A percentile compares a stretch with the other conserved stretches of the same genome.
Evolutionary conservation across 2,888 invertebrate species (phyloP).

Genomic region (Drosophila nr. perissopoda): DNA sequence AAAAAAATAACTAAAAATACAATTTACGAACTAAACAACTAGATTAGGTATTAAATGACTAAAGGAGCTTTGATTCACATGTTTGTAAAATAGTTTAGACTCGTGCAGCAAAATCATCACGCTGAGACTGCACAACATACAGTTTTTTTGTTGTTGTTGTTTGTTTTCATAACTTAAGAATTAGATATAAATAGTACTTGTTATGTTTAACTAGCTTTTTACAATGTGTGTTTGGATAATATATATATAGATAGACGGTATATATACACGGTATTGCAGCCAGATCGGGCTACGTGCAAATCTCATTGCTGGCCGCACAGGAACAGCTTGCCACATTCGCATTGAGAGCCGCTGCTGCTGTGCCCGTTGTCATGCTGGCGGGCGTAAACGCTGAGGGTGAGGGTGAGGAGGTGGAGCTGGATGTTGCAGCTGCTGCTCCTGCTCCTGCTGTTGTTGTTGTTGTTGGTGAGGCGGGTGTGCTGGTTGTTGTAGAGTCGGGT

Average conservation of each 20-base stretch:
- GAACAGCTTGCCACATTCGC: constrained; percentile 69
- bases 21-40: constrained; percentile 65
- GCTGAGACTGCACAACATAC: constrained; percentile 21
- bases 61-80: constrained; percentile 79
- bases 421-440: constrained; percentile 20
- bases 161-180: constrained; percentile 28
- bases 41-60: constrained; percentile 52
- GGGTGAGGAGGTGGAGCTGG: constrained; percentile 8
- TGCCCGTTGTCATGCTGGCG: constrained; percentile 60
- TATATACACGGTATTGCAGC: constrained; percentile 24
- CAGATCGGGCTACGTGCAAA: constrained; percentile 79
- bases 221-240: constrained; percentile 45
- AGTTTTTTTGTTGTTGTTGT: neutral
- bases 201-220: constrained; percentile 65
- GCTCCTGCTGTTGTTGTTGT: constrained; percentile 17
- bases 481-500: constrained; percentile 57
- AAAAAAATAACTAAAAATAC: constrained; percentile 54
- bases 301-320: constrained; percentile 73
- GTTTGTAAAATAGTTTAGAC: constrained; percentile 28
- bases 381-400: constrained; percentile 48
- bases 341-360: constrained; percentile 55
- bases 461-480: constrained; percentile 39
- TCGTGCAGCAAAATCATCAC: constrained; percentile 13
- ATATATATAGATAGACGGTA: constrained; percentile 24
- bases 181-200: constrained; percentile 64